phyloP scores from a whole-genome alignment of 2,113 vertebrate genomes.

The Panurus biarmicus region DNA sequence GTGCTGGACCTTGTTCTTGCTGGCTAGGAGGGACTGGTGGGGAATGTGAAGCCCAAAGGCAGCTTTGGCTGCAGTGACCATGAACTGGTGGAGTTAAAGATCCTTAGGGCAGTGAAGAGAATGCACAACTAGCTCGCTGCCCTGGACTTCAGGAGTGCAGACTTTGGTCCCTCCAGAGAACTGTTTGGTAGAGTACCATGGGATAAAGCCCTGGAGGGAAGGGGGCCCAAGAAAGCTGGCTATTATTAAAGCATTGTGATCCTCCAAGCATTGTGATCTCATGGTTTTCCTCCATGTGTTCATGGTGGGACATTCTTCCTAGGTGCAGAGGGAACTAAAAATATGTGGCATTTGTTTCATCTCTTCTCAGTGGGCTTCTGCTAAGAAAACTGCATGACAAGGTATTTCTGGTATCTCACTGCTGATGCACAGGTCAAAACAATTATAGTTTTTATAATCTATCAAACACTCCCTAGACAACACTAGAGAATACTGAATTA shows the following conservation, averaged over 20 bases:
- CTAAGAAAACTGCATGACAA: background rate
- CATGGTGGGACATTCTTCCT: background rate
- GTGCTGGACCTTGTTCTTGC: background rate
- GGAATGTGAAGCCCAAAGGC: background rate
- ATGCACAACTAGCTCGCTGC: fast-evolving
- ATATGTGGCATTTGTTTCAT: background rate
- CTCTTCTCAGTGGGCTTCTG: background rate
- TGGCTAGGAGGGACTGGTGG: background rate
- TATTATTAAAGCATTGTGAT: background rate
- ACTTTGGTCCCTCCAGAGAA: background rate
- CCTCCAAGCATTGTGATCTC: background rate
- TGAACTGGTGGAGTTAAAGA: background rate
- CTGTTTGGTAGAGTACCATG: background rate
- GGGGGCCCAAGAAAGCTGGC: background rate
- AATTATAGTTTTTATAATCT: background rate
- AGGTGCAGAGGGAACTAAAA: background rate
- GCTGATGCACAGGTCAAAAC: background rate
- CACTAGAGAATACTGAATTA: background rate
- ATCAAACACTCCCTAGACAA: background rate
- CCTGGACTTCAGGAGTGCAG: background rate
- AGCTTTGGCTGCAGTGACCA: background rate
- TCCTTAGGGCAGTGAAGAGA: background rate
- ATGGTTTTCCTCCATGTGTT: background rate
- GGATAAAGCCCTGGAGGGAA: background rate
- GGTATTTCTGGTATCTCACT: background rate